Percentiles rank a stretch among this genome's conserved stretches.
phyloP scores from a whole-genome alignment of 2,888 invertebrate species.

The Spilarctia lutea region DNA sequence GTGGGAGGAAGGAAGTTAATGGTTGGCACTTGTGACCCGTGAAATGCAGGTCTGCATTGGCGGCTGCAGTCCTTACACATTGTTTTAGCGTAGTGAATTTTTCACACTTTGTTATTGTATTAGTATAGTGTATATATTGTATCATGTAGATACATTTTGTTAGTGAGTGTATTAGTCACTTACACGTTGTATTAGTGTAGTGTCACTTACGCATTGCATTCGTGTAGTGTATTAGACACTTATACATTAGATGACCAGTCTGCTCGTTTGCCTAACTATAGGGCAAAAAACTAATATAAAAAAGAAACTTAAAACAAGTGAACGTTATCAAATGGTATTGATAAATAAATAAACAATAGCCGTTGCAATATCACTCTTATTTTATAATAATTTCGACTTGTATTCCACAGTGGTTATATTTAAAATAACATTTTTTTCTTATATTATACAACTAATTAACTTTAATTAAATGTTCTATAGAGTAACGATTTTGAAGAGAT shows the following conservation, averaged over 20 bases:
- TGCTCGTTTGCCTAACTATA: neutral
- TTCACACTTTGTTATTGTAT: too few relatives aligned
- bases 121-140: too few relatives aligned
- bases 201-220: too few relatives aligned
- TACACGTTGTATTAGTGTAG: too few relatives aligned
- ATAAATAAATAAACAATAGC: slow-evolving; percentile 61
- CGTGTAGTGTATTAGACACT: neutral
- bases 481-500: slow-evolving; percentile 4
- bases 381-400: slow-evolving; percentile 70
- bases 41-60: neutral
- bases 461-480: slow-evolving; percentile 2
- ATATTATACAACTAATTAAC: slow-evolving; percentile 56
- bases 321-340: neutral
- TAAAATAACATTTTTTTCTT: slow-evolving; percentile 70
- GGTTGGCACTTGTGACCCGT: too few relatives aligned
- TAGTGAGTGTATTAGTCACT: too few relatives aligned
- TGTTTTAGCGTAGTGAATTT: too few relatives aligned
- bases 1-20: neutral
- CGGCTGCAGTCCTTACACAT: neutral
- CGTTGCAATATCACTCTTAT: slow-evolving; percentile 74
- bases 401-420: slow-evolving; percentile 69
- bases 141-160: too few relatives aligned
- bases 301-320: neutral
- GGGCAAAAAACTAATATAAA: neutral
- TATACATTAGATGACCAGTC: neutral